A percentile compares a stretch with the other conserved stretches of the same genome.
Evolutionary conservation across 35 echinoderm and acorn worm species (phyloP).

Genomic region (Anneissia japonica): DNA sequence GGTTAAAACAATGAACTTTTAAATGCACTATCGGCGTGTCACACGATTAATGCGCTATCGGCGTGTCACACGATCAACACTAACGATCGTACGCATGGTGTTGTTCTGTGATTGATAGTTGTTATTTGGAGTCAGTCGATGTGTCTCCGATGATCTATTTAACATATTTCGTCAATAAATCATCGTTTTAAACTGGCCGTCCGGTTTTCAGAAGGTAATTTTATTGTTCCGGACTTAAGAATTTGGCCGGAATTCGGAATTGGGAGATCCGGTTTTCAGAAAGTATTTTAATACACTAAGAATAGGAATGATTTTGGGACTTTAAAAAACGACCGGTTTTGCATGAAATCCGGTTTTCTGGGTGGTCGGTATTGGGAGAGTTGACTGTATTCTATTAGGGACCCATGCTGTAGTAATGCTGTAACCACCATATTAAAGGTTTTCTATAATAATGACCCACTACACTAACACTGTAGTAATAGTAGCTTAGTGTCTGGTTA

Average conservation of each 20-base stretch:
- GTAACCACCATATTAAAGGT: too few species aligned
- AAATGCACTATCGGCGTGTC: too few species aligned
- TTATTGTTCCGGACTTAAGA: background rate
- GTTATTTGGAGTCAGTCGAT: background rate
- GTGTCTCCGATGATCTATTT: background rate
- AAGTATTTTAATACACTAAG: background rate
- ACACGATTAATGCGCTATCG: too few species aligned
- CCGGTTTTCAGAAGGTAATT: background rate
- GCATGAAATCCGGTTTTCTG: too few species aligned
- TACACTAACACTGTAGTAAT: too few species aligned
- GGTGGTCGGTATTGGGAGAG: too few species aligned
- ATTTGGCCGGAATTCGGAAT: background rate
- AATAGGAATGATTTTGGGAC: background rate
- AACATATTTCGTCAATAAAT: background rate
- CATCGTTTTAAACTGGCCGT: background rate
- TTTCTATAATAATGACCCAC: too few species aligned
- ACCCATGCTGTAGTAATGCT: too few species aligned
- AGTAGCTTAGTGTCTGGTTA: too few species aligned
- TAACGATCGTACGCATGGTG: background rate
- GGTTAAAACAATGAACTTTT: too few species aligned
- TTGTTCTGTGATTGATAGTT: background rate
- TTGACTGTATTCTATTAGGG: too few species aligned
- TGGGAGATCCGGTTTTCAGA: background rate
- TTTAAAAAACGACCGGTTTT: background rate
- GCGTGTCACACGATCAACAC: too few species aligned